A percentile compares a stretch with the other conserved stretches of the same genome.
phyloP scores from a whole-genome alignment of 2,113 vertebrate species.

The Benthochromis sp. region DNA sequence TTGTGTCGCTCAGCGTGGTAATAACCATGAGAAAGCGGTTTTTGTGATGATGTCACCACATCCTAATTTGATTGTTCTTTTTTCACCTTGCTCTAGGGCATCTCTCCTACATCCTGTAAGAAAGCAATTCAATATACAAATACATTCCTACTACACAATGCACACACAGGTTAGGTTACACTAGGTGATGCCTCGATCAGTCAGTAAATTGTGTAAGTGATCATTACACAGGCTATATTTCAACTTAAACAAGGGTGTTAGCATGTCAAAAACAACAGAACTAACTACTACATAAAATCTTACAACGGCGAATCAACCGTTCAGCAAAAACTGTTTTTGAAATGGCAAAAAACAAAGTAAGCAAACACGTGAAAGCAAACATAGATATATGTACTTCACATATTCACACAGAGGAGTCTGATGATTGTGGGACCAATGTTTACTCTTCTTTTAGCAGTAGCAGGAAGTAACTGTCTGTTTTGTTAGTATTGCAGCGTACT shows the following conservation, averaged over 20 bases:
- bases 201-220: background rate
- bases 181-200: background rate
- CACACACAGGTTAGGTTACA: background rate
- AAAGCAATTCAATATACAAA: slow-evolving; percentile 43
- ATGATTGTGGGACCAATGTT: background rate
- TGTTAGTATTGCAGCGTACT: rapidly evolving
- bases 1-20: background rate
- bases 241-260: background rate
- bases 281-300: background rate
- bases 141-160: background rate
- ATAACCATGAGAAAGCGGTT: slow-evolving; percentile 70
- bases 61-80: slow-evolving; percentile 71
- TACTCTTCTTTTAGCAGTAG: background rate
- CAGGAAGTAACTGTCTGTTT: background rate
- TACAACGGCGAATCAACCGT: background rate
- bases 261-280: background rate
- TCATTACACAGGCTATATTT: background rate
- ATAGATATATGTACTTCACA: too few species aligned
- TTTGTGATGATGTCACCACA: slow-evolving; percentile 67
- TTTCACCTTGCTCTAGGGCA: slow-evolving; percentile 57
- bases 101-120: slow-evolving; percentile 60
- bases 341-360: background rate
- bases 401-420: background rate
- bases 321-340: background rate
- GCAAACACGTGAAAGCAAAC: background rate